Evolutionary conservation across 2,797 vertebrate genomes (phyloP), one percentile per base, ranked within the genome.

Genomic region (Acipenser transmontanus): DNA sequence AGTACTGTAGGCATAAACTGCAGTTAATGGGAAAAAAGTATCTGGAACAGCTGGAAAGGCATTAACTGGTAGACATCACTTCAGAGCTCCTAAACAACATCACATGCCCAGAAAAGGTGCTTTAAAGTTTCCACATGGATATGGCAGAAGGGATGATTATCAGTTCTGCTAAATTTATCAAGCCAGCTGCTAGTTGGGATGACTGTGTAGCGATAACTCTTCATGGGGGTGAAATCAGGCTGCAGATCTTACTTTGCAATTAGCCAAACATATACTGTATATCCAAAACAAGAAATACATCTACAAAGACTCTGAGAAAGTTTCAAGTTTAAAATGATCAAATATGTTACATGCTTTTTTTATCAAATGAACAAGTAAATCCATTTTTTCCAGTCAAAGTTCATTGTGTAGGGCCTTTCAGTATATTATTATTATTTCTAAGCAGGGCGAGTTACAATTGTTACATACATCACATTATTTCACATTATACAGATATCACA

Each of bases 41-140:
- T 70, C 74, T 82, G 89, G n/a, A n/a, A 87, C 87, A 89, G 88
- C 88, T 91, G 87, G 86, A 83, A 82, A 76, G 81, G 85, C 86
- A 88, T 87, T 89, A 85, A 85, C 85, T 85, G 84, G 84, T 83
- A 83, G 85, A 83, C 84, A 87, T 85, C 87, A 84, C 87, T 83
- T 86, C 84, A 86, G 84, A 89, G 87, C 87, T 90, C 87, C 87
- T 90, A 87, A 87, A 90, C 87, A 89, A 89, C 87, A 88, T 88
- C 86, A 89, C 88, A 88, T 86, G 85, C 86, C 86, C 85, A 84
- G 88, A 82, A 89, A 87, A 89, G 82, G 80, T 87, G 88, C 87
- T 89, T 89, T 88, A 89, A 89, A 89, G 88, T 85, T 85, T 83
- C 88, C 86, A 87, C 88, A 89, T 88, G 88, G 87, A 85, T 82